Base-by-base conservation (phyloP, 2,888 invertebrate species). In the Chrysopilus asiliformis region DNA sequence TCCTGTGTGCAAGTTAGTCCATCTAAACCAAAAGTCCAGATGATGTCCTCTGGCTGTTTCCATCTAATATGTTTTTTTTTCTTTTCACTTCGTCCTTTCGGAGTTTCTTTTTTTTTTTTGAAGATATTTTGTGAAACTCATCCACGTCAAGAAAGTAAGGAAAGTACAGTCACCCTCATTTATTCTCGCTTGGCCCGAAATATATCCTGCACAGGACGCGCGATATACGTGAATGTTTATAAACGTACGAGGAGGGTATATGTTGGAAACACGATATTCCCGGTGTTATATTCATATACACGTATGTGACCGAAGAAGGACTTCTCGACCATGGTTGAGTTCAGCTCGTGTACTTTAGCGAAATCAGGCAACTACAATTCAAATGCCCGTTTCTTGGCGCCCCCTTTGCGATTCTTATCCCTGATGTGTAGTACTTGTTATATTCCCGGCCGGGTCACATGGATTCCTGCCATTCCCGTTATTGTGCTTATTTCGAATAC, bases 381-480 rank as follows among this genome's bases (percentile, higher is more conserved):
- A 16, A n/a, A 27, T 14, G 27, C 27, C 14, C 6, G 14, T 8
- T 27, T n/a, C n/a, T 27, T n/a, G n/a, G 27, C 7, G 7, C n/a
- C 6, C 7, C 14, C n/a, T 27, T 27, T 27, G 27, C 27, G 14
- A 27, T 27, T 8, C n/a, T 12, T 8, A 4, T 29, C 15, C 29
- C 29, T 38, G 33, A 34, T 39, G n/a, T n/a, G n/a, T n/a, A n/a
- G n/a, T n/a, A n/a, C n/a, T n/a, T 32, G 32, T 32, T 37, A 32
- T 37, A 25, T 27, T 37, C 19, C 17, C 19, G 37, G 31, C 25
- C 24, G 29, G 25, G 13, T 25, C 16, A 18, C 18, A 28, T 30
- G 17, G 29, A 46, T 48, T 48, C 51, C 51, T 50, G 50, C 47
- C 51, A 49, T 53, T 52, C 50, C 47, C 52, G 47, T 51, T 53